Evolutionary conservation across 2,888 invertebrate species (phyloP).

Genomic region (Pasiphila rectangulata): DNA sequence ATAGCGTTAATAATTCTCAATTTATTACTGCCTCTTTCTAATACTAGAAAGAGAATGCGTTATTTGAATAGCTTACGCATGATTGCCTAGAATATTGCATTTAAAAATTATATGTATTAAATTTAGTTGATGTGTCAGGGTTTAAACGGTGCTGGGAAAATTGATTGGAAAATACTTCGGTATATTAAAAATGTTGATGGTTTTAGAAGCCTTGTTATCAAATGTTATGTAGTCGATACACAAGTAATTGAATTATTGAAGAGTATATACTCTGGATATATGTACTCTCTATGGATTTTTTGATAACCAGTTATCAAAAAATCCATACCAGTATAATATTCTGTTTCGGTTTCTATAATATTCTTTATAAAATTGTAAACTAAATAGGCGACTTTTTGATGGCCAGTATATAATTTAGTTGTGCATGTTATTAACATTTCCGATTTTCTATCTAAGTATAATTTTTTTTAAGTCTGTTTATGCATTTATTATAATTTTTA

Average conservation of each 20-base stretch:
- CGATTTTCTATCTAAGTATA: not conserved
- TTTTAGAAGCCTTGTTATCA: not conserved
- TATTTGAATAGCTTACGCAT: too few species aligned
- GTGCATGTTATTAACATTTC: slow-evolving; percentile 1
- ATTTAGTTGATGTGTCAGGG: slow-evolving; percentile 49
- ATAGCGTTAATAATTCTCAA: too few species aligned
- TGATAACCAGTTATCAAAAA: too few species aligned
- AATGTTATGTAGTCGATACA: not conserved
- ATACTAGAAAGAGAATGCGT: too few species aligned
- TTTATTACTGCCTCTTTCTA: too few species aligned
- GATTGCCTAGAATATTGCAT: not conserved
- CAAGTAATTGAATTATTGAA: too few species aligned
- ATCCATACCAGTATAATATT: too few species aligned
- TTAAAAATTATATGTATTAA: not conserved
- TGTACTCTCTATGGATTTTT: too few species aligned
- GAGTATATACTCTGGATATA: too few species aligned
- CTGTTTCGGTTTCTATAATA: too few species aligned
- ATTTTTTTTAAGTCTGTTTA: slow-evolving; percentile 54
- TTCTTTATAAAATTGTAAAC: too few species aligned
- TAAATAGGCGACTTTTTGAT: too few species aligned
- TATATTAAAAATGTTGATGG: not conserved
- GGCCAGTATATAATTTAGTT: not conserved
- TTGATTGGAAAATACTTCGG: not conserved
- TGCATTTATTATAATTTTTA: slow-evolving; percentile 65
- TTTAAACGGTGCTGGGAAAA: slow-evolving; percentile 57